These are phyloP conservation scores for Ranitomeya variabilis DNA, from an alignment of 2,113 vertebrate genomes.

Conservation along the genomic window DNA sequence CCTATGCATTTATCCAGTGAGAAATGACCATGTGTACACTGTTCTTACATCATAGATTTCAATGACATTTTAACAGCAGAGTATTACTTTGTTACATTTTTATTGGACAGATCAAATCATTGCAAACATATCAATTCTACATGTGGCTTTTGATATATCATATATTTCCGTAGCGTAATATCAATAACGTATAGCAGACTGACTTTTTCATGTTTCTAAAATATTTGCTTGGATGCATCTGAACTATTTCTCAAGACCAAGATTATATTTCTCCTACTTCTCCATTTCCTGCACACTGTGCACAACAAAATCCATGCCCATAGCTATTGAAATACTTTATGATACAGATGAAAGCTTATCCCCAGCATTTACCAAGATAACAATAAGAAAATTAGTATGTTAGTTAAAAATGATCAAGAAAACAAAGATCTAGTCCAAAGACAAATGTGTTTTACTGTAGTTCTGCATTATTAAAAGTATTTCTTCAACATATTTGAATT, in stretches of 20 bases:
- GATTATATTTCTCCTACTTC: constrained; percentile 3
- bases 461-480: not conserved
- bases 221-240: not conserved
- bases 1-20: constrained; percentile 14
- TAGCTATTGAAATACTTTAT: not conserved
- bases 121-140: constrained; percentile 26
- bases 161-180: not conserved
- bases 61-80: constrained; percentile 18
- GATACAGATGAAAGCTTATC: not conserved
- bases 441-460: not conserved
- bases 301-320: not conserved
- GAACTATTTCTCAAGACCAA: constrained; percentile 17
- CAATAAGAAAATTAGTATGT: not conserved
- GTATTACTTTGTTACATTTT: constrained; percentile 28
- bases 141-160: not conserved
- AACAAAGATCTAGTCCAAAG: not conserved
- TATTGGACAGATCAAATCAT: constrained; percentile 23
- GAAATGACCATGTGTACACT: constrained; percentile 25
- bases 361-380: not conserved
- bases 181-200: not conserved
- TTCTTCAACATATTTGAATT: no score
- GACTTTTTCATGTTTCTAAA: constrained; percentile 22
- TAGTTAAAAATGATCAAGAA: not conserved
- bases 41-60: constrained; percentile 5
- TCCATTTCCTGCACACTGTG: not conserved